Percentiles rank a stretch among this genome's conserved stretches.
These are phyloP conservation scores for Melolontha melolontha DNA, from an alignment of 2,888 invertebrate genomes.

Conservation along the genomic window DNA sequence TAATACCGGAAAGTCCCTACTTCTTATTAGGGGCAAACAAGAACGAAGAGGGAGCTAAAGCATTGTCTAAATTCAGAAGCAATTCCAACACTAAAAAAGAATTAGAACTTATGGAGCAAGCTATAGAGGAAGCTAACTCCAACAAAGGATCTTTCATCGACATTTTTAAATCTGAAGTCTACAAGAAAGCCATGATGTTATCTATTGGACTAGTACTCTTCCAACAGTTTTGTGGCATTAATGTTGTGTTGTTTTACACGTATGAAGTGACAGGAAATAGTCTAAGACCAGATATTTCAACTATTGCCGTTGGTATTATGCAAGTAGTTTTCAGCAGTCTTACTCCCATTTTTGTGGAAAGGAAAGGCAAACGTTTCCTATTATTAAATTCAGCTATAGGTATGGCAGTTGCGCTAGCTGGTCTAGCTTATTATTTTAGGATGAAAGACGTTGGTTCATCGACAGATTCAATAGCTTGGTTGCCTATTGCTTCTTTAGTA, in stretches of 20 bases:
- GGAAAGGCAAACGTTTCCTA: constrained; percentile 79
- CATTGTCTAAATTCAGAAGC: constrained; percentile 72
- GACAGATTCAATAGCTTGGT: constrained; percentile 69
- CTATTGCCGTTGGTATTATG: constrained; percentile 83
- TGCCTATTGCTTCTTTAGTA: constrained; percentile 78
- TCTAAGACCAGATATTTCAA: constrained; percentile 71
- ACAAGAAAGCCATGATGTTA: constrained; percentile 62
- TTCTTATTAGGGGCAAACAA: constrained; percentile 72
- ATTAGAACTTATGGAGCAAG: constrained; percentile 62
- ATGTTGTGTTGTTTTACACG: constrained; percentile 82
- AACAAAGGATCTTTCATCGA: constrained; percentile 59
- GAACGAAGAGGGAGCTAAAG: constrained; percentile 70
- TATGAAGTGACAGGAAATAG: constrained; percentile 69
- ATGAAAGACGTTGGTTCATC: constrained; percentile 71
- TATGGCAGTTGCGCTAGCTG: constrained; percentile 66
- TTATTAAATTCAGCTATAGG: constrained; percentile 78
- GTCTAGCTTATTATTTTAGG: constrained; percentile 67
- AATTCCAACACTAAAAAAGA: constrained; percentile 73
- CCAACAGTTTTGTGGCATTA: constrained; percentile 72
- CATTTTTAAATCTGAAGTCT: constrained; percentile 57
- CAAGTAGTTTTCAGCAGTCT: constrained; percentile 79
- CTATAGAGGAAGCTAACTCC: constrained; percentile 53
- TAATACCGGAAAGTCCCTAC: constrained; percentile 85
- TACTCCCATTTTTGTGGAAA: constrained; percentile 82
- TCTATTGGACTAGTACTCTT: constrained; percentile 58